phyloP scores from a whole-genome alignment of 2,797 vertebrate genomes.

The Cyclura pinguis region DNA sequence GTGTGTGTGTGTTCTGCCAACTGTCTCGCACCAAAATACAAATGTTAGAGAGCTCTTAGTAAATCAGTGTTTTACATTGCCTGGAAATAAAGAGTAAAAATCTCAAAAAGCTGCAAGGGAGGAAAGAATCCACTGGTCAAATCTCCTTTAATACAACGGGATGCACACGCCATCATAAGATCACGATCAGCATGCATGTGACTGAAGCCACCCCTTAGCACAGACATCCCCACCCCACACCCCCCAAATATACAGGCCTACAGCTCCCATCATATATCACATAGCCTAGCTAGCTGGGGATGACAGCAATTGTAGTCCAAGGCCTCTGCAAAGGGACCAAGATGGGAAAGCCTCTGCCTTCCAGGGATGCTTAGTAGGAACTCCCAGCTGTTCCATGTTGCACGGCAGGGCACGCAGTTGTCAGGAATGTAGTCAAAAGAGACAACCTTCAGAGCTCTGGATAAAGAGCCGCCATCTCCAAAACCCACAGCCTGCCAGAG shows the following conservation, averaged over 20 bases:
- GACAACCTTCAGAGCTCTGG: not conserved
- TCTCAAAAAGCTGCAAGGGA: not conserved
- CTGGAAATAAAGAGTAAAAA: not conserved
- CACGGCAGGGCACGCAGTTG: no score
- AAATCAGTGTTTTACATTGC: not conserved
- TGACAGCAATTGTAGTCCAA: not conserved
- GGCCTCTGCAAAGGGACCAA: not conserved
- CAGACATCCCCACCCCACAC: not conserved
- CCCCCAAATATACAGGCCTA: not conserved
- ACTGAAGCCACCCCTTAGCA: not conserved
- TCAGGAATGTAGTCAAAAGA: not conserved
- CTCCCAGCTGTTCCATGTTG: not conserved
- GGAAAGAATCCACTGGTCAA: not conserved
- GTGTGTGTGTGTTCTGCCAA: not conserved
- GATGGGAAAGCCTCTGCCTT: not conserved
- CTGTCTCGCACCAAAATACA: not conserved
- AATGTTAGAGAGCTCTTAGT: not conserved
- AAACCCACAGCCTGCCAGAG: not conserved
- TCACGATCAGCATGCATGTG: not conserved
- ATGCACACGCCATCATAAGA: no score
- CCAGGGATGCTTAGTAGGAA: not conserved
- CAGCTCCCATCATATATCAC: not conserved
- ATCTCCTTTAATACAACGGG: not conserved
- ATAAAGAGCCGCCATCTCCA: not conserved
- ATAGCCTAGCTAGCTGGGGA: not conserved